Base-by-base conservation (phyloP, 1,140 invertebrate genomes). In the Drosophila nannoptera region DNA sequence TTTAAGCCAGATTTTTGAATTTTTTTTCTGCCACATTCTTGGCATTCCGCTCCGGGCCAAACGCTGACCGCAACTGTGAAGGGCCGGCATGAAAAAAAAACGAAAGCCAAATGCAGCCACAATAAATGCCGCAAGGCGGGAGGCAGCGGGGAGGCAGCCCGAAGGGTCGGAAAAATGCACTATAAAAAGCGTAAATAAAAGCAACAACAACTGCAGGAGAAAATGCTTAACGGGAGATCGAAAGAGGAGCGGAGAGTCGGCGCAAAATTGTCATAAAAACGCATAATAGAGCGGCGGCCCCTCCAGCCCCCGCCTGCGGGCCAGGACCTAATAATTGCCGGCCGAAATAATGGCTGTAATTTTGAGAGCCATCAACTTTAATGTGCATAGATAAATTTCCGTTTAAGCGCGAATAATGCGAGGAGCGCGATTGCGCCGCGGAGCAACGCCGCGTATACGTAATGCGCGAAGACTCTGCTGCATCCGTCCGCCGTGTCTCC, bases 351-450 rank as follows among this genome's bases (percentile, higher is more conserved):
- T 86, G 74, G 80, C 81, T 71, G 67, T 77, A 86, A 84, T 84
- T 84, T 86, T 80, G 76, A 77, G 70, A 71, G 81, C 73, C 69
- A 84, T 84, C 73, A 84, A 84, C 65, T 86, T 84, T 84, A 84
- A 84, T 80, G 77, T 31, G 73, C 53, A 43, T 56, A 80, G 80
- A 84, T 84, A 84, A 84, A 84, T 86, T 86, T 86, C 70, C 80
- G 80, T 86, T 84, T 84, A 84, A 86, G 80, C 80, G 76, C 12
- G 66, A 71, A 69, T 71, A 46, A 60, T 64, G 56, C 40, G 63
- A 22, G 35, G 67, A 54, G 32, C 50, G 43, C n/a, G n/a, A n/a
- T n/a, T 52, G 48, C 11, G 49, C 32, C n/a, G 43, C 55, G 42
- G 32, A 40, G 63, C 53, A 35, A 80, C 76, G 56, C 65, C 69